Base-by-base conservation (phyloP, 2,113 vertebrate species). In the Onychostruthus taczanowskii region DNA sequence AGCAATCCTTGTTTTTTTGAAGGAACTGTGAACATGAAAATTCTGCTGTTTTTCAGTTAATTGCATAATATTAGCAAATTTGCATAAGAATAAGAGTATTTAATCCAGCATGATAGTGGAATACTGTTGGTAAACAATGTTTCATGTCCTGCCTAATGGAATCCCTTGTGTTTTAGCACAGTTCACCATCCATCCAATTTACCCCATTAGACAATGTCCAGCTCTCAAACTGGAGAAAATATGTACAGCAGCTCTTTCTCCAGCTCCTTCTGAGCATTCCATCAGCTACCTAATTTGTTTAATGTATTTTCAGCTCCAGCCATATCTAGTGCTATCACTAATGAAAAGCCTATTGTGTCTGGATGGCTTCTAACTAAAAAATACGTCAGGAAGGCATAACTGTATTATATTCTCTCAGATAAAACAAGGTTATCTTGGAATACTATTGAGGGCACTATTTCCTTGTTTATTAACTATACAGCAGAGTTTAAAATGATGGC, bases 251-350 rank as follows among this genome's bases (percentile, higher is more conserved):
- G 82, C 68, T 88, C 59, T 58, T 58, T 93, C 77, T 86, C 72
- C 33, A 90, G 72, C 82, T 85, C 56, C 37, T 85, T 85, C 88
- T 59, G 47, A 80, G 41, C 4, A 0, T 78, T 80, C 79, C 68
- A 92, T 62, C 85, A 96, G 59, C 67, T 79, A 73, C 21, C 37
- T 86, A 77, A 91, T 91, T 82, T 90, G 50, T 78, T 83, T 52
- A 95, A 82, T 86, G 90, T 56, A 85, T 95, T 86, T 95, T 86
- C 72, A 94, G 78, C 43, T 80, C 41, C 35, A 58, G 37, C n/a
- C 2, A 0, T 79, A 91, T 44, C 72, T 75, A 88, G 10, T 27
- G 47, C 68, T 88, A 69, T 44, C 64, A 75, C 58, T 94, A 93
- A 94, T 86, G 82, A 96, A 96, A 96, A 95, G 83, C 63, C 64